phyloP scores from a whole-genome alignment of 2,888 invertebrate species.

The Drosophila atripex region DNA sequence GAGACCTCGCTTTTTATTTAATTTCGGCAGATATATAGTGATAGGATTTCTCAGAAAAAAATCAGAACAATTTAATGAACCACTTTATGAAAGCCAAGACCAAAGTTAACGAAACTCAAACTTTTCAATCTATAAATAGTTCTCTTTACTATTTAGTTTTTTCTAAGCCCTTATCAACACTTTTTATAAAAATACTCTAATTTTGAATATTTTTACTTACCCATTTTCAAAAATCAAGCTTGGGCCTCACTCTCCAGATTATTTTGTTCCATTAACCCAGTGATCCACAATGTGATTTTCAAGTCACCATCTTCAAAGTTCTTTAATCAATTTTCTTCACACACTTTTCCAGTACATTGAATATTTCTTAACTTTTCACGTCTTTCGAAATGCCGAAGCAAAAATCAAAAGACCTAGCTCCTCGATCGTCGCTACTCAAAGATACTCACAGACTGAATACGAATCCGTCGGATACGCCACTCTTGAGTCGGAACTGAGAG shows the following conservation, averaged over 20 bases:
- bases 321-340: slow-evolving; percentile 22
- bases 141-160: no score
- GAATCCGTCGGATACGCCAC: slow-evolving; percentile 36
- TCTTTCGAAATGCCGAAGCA: slow-evolving; percentile 26
- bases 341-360: slow-evolving; percentile 32
- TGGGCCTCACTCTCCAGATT: no score
- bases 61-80: no score
- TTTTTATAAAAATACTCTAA: no score
- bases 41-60: no score
- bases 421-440: slow-evolving; percentile 71
- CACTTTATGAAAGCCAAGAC: no score
- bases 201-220: slow-evolving; percentile 13
- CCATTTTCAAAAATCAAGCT: neutral
- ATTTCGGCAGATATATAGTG: no score
- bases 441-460: slow-evolving; percentile 70
- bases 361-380: slow-evolving; percentile 33
- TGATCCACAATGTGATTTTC: slow-evolving; percentile 14
- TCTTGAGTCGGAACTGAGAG: slow-evolving; percentile 48
- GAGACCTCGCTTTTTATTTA: neutral
- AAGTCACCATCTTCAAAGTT: slow-evolving; percentile 36
- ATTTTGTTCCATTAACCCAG: neutral
- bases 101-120: no score
- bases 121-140: no score
- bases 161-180: no score
- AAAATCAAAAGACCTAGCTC: slow-evolving; percentile 26